phyloP scores from a whole-genome alignment of 2,888 invertebrate species.

The Syrphus vitripennis region DNA sequence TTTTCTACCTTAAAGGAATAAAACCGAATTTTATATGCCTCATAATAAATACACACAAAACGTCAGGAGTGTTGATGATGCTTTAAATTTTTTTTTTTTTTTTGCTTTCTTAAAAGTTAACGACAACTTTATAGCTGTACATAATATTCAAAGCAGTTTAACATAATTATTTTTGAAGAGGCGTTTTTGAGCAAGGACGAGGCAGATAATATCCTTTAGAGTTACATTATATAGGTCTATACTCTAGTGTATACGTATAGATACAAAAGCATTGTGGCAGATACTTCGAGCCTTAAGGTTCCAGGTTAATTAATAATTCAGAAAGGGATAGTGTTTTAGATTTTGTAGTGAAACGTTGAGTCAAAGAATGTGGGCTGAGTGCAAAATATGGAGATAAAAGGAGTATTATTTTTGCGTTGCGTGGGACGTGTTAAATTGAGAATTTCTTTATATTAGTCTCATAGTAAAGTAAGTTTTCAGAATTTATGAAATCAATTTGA shows the following conservation, averaged over 20 bases:
- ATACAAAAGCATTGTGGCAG: background rate
- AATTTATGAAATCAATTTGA: too few species aligned
- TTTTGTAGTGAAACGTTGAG: too few species aligned
- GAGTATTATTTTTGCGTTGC: background rate
- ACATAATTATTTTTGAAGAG: conserved; percentile 12
- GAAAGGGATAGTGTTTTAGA: background rate
- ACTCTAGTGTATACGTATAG: background rate
- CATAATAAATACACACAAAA: background rate
- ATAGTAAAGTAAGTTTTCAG: too few species aligned
- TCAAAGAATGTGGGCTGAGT: background rate
- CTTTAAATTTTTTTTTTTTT: background rate
- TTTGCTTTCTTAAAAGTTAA: conserved; percentile 15
- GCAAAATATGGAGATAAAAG: background rate
- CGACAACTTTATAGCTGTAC: background rate
- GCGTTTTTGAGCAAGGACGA: background rate
- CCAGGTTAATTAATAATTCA: background rate
- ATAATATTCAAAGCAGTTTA: background rate
- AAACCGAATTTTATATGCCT: conserved; percentile 11
- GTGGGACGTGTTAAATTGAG: background rate
- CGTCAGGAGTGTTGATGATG: background rate
- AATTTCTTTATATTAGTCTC: conserved; percentile 32
- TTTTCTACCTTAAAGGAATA: background rate
- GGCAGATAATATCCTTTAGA: background rate
- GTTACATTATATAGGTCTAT: background rate
- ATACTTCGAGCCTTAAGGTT: background rate